Conservation (phyloP, 92 coral and sea anemone species). For the Scolanthus callimorphus region DNA sequence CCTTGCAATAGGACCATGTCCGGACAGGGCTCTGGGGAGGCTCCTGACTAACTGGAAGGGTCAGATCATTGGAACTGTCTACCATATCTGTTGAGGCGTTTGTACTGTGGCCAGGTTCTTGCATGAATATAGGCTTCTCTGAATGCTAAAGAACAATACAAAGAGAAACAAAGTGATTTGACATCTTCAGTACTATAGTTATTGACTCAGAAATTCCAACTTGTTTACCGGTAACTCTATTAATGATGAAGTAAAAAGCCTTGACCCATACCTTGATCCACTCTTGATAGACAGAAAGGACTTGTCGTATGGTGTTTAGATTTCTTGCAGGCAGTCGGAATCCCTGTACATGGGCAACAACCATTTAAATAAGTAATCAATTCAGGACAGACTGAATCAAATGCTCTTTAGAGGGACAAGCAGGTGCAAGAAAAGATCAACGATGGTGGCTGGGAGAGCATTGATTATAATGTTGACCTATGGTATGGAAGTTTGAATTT, state of each 20-base stretch:
- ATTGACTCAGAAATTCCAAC: too few relatives aligned
- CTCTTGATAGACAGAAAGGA: constrained; percentile 81
- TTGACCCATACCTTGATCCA: constrained; percentile 88
- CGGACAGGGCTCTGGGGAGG: constrained; percentile 76
- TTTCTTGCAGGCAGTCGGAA: constrained; percentile 81
- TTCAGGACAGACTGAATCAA: too few relatives aligned
- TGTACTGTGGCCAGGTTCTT: constrained; percentile 52
- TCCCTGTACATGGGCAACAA: constrained; percentile 40
- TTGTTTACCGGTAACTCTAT: too few relatives aligned
- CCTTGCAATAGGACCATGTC: constrained; percentile 60
- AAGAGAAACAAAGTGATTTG: too few relatives aligned
- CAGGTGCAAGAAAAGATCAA: too few relatives aligned
- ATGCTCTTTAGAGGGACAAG: too few relatives aligned
- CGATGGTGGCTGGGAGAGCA: too few relatives aligned
- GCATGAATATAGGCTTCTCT: constrained; percentile 86
- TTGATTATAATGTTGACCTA: too few relatives aligned
- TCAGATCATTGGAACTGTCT: constrained; percentile 26
- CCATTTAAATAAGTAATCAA: too few relatives aligned
- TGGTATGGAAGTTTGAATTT: too few relatives aligned
- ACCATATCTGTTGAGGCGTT: constrained; percentile 12
- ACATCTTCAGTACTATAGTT: too few relatives aligned
- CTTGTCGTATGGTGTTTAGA: constrained; percentile 79
- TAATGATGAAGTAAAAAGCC: too few relatives aligned
- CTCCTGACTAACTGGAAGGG: constrained; percentile 6
- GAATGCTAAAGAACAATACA: constrained; percentile 57